Base-by-base conservation (phyloP, 2,113 vertebrate species). In the Climacteris rufus region DNA sequence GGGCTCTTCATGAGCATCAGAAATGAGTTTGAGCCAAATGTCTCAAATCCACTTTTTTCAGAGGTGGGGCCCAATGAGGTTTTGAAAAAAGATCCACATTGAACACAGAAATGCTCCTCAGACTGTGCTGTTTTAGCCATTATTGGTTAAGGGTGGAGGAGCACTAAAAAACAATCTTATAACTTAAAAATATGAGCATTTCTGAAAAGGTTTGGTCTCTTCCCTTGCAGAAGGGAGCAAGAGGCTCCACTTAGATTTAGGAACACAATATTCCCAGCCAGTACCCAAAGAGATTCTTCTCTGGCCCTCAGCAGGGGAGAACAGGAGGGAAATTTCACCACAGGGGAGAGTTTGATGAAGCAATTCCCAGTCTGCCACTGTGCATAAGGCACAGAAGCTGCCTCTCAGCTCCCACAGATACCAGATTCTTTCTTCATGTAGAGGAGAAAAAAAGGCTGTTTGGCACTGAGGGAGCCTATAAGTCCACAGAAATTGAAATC, bases 31-130 rank as follows among this genome's bases (percentile, higher is more conserved):
- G n/a, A 39, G 8, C 3, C 42, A 42, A 27, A 2, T 3, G 16
- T 30, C 23, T 17, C 23, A 44, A 87, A 59, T 3, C 24, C 39
- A 35, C 10, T 4, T n/a, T 56, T 60, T 13, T 3, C 83, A 56
- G 19, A 66, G 5, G 23, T 17, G 28, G 5, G 18, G 13, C 27
- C 11, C 31, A 17, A 8, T 3, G 16, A 79, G 8, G 7, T 15
- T 50, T 35, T 35, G 20, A 33, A 23, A 24, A 30, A 21, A 56
- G 9, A 33, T 2, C 10, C 28, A 28, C 3, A 10, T 0, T 27
- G 2, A 74, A n/a, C 45, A 42, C n/a, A 65, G 15, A 71, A 30
- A 9, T 1, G 1, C 37, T 39, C 66, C 39, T 80, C 1, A 0
- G 20, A 10, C 8, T 24, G 15, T 15, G 12, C 3, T 52, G 6